phyloP scores from a whole-genome alignment of 2,888 invertebrate species.

The Drosophila lutescens region DNA sequence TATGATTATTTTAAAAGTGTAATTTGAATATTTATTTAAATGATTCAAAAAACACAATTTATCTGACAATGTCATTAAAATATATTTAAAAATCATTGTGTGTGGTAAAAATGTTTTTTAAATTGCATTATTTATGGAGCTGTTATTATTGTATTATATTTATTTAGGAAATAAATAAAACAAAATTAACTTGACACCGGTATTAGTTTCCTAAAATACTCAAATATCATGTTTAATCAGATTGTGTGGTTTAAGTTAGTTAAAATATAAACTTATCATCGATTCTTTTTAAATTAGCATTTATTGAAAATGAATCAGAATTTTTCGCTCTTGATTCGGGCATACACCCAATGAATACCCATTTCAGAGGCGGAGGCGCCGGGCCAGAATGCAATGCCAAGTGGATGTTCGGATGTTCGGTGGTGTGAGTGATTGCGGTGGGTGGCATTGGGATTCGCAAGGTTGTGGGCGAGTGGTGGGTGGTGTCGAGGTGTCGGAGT shows the following conservation, averaged over 20 bases:
- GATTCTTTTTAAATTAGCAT: background rate
- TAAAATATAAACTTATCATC: background rate
- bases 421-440: conserved; percentile 2
- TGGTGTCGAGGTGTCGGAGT: background rate
- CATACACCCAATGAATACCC: conserved; percentile 21
- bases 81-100: too few relatives aligned
- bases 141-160: background rate
- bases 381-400: conserved; percentile 58
- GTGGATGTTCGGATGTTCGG: conserved; percentile 18
- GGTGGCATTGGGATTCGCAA: conserved; percentile 3
- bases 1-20: too few relatives aligned
- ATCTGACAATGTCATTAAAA: too few relatives aligned
- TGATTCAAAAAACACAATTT: too few relatives aligned
- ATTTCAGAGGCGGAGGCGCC: conserved; percentile 18
- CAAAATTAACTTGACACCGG: too few relatives aligned
- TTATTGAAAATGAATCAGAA: background rate
- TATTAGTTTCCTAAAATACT: too few relatives aligned
- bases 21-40: too few relatives aligned
- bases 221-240: too few relatives aligned
- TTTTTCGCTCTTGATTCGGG: background rate
- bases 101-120: too few relatives aligned
- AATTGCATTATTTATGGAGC: too few relatives aligned
- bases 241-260: background rate
- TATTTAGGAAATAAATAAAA: background rate
- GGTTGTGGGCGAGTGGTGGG: background rate